Conservation (phyloP, 2,888 invertebrate species). For the Epinotia ramella region DNA sequence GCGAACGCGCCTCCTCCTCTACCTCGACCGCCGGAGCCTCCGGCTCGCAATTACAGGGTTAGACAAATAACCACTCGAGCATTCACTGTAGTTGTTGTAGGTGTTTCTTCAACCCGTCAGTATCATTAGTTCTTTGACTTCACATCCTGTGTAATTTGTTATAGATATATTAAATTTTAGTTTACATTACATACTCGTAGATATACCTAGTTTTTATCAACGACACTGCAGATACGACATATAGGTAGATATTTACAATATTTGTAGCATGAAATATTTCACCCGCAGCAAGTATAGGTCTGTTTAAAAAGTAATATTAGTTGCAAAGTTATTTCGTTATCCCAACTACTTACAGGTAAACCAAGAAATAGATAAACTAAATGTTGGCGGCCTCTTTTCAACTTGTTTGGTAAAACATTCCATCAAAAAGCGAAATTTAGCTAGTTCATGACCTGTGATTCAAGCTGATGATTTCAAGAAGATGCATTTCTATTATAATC, state of each 20-base stretch:
- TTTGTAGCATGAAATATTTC: neutral
- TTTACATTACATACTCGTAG: neutral
- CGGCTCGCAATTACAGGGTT: conserved; percentile 34
- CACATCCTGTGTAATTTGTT: neutral
- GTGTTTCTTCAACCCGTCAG: neutral
- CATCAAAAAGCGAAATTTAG: neutral
- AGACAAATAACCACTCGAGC: neutral
- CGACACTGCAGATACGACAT: neutral
- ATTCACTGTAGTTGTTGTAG: neutral
- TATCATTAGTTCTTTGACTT: neutral
- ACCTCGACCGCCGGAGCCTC: conserved; percentile 9
- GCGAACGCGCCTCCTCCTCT: conserved; percentile 49
- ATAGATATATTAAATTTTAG: neutral
- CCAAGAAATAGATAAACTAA: neutral
- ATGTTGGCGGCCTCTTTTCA: neutral
- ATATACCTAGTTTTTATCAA: neutral
- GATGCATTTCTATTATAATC: neutral
- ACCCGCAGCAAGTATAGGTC: neutral
- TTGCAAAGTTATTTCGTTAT: too few species aligned
- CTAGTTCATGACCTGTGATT: neutral
- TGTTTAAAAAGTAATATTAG: neutral
- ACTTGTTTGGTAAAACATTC: neutral
- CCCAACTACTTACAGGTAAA: neutral
- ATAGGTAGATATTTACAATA: too few species aligned
- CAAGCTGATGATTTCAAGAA: neutral